Percentiles rank a stretch among this genome's conserved stretches.
Evolutionary conservation across 2,888 invertebrate species (phyloP).

Genomic region (Epinotia nisella): DNA sequence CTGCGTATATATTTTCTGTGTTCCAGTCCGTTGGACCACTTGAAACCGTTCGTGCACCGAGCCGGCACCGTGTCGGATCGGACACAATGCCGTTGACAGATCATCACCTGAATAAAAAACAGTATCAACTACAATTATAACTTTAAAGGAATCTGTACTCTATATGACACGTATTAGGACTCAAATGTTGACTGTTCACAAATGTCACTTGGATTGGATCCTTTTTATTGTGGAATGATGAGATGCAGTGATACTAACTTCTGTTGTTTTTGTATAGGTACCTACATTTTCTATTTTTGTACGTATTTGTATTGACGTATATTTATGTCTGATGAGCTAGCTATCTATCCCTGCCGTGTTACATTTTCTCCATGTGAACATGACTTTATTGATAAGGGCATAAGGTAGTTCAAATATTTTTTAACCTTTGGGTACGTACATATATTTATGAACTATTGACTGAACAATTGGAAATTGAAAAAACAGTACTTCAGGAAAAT

Average conservation of each 20-base stretch:
- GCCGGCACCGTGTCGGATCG: slow-evolving; percentile 74
- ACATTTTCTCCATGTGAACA: no score
- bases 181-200: not conserved
- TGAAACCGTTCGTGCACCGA: slow-evolving; percentile 63
- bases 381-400: no score
- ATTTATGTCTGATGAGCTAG: not conserved
- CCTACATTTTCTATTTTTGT: not conserved
- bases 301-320: not conserved
- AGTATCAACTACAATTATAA: not conserved
- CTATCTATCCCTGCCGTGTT: no score
- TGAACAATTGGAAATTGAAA: no score
- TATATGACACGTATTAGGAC: not conserved
- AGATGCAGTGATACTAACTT: slow-evolving; percentile 5
- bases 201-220: not conserved
- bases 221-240: not conserved
- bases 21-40: not conserved
- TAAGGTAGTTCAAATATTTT: no score
- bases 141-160: not conserved
- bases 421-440: no score
- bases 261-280: slow-evolving; percentile 8
- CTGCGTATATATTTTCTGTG: not conserved
- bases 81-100: slow-evolving; percentile 65
- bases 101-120: slow-evolving; percentile 45
- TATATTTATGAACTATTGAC: no score
- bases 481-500: no score